Evolutionary conservation across 2,113 vertebrate genomes (phyloP), one percentile per base, ranked within the genome.

Genomic region (Morone chrysops): DNA sequence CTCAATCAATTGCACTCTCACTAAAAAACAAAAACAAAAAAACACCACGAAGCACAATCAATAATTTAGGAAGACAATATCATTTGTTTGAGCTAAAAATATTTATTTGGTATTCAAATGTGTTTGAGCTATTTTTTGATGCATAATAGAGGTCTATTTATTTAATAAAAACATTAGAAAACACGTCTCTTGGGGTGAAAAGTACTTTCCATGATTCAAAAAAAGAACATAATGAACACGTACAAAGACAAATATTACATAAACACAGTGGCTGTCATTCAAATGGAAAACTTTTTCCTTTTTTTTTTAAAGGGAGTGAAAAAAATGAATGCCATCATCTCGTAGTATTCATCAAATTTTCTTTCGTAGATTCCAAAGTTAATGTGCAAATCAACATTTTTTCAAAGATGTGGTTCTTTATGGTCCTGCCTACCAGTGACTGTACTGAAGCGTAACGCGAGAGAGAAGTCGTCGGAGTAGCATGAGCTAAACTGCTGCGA

Each of bases 321-420:
- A 60, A 60, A 54, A 22, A 17, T 12, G 3, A 65, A 77, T 16
- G 45, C 16, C 53, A 69, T 61, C 22, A 84, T 80, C 6, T 70
- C 54, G 77, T 38, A 7, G 31, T 54, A 62, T 62, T 48, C 16
- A 53, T 62, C 0, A 5, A 65, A 47, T 80, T 60, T 82, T 31
- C 61, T 83, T 78, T 78, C 2, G 13, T 9, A 65, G 54, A 79
- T 50, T 56, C 53, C 72, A 90, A 80, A 83, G n/a, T 68, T 71
- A 65, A 74, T 90, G 91, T 93, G 91, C 92, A 92, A 92, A 90
- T 86, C n/a, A 70, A 70, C 68, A 67, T 48, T 71, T 80, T 80
- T 65, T 47, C 25, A 74, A 70, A 84, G 68, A 65, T 41, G 16
- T 40, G 31, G 17, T 79, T 82, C 45, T 51, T 70, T 41, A 71